Base-by-base conservation (phyloP, 2,797 vertebrate species). In the Dipus sagitta region DNA sequence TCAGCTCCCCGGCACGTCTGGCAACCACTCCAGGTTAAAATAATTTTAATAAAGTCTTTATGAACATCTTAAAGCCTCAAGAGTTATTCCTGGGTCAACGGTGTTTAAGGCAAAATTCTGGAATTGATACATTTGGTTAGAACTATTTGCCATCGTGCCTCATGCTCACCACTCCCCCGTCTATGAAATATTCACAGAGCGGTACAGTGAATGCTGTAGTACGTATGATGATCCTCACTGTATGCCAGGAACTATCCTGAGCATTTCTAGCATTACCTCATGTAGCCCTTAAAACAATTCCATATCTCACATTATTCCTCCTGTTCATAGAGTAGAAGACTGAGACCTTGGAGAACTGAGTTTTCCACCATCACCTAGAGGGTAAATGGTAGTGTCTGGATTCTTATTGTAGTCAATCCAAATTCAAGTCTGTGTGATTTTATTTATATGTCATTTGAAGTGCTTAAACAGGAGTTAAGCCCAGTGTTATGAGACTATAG, bases 1-100 rank as follows among this genome's bases (percentile, higher is more conserved):
- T 97, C 97, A 97, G 92, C 88, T 97, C 91, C 90, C 88, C 80
- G 4, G 94, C 77, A 89, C 97, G 97, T 97, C 96, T 97, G 92
- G 93, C 94, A 97, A 97, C 94, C 95, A 96, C 95, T 94, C 97
- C 97, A 97, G 96, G 97, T 97, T 97, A 97, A 96, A 97, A 97
- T 96, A 97, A 97, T 95, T 96, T 96, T 94, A 96, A 96, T 96
- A 95, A 96, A 94, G 92, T 93, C 94, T 95, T 96, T 95, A 97
- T 96, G 96, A 97, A 96, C 84, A 95, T 62, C 68, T 86, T 93
- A 92, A 95, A 96, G 95, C 92, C 94, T 96, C 95, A 95, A 47
- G 94, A 96, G 95, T 82, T 97, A 96, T 97, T 96, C 88, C 92
- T 79, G 88, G 88, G 93, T 93, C 88, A 95, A 6, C 72, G 54